phyloP scores from a whole-genome alignment of 1,140 invertebrate genomes.

The Procambarus virginalis region DNA sequence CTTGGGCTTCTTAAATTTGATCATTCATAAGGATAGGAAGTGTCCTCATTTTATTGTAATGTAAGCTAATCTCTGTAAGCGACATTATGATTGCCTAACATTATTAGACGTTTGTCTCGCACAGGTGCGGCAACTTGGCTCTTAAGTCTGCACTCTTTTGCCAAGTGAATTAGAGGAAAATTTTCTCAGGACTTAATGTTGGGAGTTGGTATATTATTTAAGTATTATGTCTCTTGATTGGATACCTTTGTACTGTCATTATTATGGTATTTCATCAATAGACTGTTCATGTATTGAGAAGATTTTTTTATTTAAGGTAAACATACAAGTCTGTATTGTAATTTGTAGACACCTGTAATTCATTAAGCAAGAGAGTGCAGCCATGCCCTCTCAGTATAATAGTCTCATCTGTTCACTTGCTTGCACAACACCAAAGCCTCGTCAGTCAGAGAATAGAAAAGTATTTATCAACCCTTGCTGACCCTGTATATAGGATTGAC shows the following conservation, averaged over 20 bases:
- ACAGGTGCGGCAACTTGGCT: not conserved
- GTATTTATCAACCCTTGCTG: constrained; percentile 52
- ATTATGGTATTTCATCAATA: not conserved
- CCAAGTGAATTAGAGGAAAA: constrained; percentile 19
- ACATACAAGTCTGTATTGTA: not conserved
- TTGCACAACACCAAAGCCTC: constrained; percentile 53
- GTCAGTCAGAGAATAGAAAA: constrained; percentile 41
- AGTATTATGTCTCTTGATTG: not conserved
- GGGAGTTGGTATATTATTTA: not conserved
- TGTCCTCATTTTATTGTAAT: not conserved
- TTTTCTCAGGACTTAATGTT: constrained; percentile 12
- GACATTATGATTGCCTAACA: not conserved
- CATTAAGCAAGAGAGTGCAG: not conserved
- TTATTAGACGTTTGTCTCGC: not conserved
- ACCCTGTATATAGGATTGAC: constrained; percentile 61
- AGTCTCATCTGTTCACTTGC: constrained; percentile 24
- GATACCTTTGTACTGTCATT: not conserved
- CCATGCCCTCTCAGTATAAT: not conserved
- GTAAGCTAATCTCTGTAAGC: not conserved
- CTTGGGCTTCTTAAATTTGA: not conserved
- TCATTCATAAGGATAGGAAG: not conserved
- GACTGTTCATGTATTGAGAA: not conserved
- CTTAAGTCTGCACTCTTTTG: constrained; percentile 19
- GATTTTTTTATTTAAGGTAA: constrained; percentile 5
- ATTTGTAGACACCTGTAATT: not conserved